A percentile compares a stretch with the other conserved stretches of the same genome.
Conservation (phyloP, 2,113 vertebrate genomes). For the Arenaria interpres region DNA sequence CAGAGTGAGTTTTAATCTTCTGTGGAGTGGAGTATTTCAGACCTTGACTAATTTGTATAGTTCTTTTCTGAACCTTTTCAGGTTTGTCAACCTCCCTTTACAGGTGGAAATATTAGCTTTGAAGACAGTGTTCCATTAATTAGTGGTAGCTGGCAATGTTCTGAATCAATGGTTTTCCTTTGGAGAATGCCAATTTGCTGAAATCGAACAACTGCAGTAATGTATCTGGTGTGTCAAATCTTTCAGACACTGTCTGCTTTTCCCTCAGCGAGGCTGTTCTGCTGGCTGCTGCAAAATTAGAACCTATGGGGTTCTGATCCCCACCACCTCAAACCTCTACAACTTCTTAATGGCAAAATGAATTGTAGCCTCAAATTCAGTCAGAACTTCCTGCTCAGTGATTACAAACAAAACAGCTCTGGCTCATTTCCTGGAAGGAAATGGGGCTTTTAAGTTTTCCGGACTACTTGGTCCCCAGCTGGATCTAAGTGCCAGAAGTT, state of each 20-base stretch:
- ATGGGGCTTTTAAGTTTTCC: background rate
- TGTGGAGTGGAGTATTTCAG: background rate
- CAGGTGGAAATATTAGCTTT: background rate
- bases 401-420: background rate
- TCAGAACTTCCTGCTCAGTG: background rate
- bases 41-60: background rate
- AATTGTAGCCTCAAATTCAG: background rate
- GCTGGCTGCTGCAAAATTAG: background rate
- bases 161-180: background rate
- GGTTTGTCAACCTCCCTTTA: background rate
- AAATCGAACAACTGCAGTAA: background rate
- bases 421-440: background rate
- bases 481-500: background rate
- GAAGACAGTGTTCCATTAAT: background rate
- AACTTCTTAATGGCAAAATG: background rate
- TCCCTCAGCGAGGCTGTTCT: background rate
- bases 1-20: background rate
- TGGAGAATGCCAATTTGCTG: background rate
- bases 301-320: background rate
- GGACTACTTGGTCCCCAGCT: background rate
- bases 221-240: background rate
- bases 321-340: background rate
- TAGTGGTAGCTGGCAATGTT: background rate
- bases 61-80: background rate
- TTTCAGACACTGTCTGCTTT: background rate